Conservation (phyloP, 2,113 vertebrate genomes). For the Ammodramus savannarum region DNA sequence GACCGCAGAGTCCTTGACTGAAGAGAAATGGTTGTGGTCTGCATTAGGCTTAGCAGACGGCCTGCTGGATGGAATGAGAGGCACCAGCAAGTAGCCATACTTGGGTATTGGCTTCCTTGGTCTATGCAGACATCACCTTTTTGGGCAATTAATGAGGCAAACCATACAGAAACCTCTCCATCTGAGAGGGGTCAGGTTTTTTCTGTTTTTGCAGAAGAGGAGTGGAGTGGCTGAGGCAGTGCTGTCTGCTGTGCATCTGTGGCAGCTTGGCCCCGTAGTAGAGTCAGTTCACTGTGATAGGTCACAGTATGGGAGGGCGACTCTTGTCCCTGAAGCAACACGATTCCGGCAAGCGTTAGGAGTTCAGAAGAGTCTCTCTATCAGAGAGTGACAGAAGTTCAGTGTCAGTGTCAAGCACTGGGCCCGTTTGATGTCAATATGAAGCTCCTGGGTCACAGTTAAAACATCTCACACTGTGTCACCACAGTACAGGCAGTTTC, state of each 20-base stretch:
- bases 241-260: neutral
- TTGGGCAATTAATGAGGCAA: neutral
- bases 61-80: neutral
- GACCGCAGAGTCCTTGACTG: neutral
- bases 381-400: neutral
- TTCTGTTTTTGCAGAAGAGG: neutral
- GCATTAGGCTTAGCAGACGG: neutral
- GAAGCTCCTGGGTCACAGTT: neutral
- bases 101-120: neutral
- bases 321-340: neutral
- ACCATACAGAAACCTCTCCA: neutral
- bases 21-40: neutral
- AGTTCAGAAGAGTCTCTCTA: neutral
- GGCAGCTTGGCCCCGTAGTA: slow-evolving; percentile 71
- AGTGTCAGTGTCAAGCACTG: neutral
- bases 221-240: accelerated
- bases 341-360: neutral
- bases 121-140: neutral
- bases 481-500: neutral
- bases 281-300: slow-evolving; percentile 74
- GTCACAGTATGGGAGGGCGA: slow-evolving; percentile 83
- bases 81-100: neutral
- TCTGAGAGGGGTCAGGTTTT: neutral
- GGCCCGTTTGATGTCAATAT: neutral
- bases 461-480: neutral